Conservation (phyloP, 2,888 invertebrate genomes). For the Mallateleia sp. region DNA sequence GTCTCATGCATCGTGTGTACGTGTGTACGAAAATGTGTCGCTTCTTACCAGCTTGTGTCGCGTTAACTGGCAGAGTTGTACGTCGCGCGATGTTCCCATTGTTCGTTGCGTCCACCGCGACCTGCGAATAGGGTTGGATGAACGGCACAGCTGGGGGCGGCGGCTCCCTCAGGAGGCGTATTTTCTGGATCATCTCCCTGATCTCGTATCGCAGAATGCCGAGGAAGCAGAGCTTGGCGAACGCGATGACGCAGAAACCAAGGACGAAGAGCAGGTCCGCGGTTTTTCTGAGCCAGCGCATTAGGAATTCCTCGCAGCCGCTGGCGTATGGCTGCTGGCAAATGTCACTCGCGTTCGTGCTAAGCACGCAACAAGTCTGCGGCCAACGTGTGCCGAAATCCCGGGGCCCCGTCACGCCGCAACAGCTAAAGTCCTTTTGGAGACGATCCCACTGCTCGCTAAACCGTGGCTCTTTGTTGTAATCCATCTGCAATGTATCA, state of each 20-base stretch:
- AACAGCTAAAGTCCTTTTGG: conserved; percentile 94
- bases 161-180: conserved; percentile 92
- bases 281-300: conserved; percentile 94
- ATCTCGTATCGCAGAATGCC: conserved; percentile 96
- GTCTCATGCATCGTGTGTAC: no score
- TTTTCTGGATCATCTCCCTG: conserved; percentile 97
- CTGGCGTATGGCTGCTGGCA: conserved; percentile 86
- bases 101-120: conserved; percentile 84
- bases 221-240: conserved; percentile 96
- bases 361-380: conserved; percentile 86
- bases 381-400: conserved; percentile 87
- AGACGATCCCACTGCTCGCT: conserved; percentile 95
- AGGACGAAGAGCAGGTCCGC: conserved; percentile 95
- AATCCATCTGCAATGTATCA: conserved; percentile 91
- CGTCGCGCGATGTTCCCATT: conserved; percentile 84
- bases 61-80: conserved; percentile 84
- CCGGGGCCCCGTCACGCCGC: conserved; percentile 93
- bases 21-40: no score
- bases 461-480: conserved; percentile 93
- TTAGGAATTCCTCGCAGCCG: conserved; percentile 94
- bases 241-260: conserved; percentile 97
- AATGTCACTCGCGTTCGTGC: conserved; percentile 82
- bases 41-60: conserved; percentile 83
- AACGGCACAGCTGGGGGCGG: conserved; percentile 85
- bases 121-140: conserved; percentile 85